phyloP scores from a whole-genome alignment of 1,140 invertebrate species.

The Aphis craccivora region DNA sequence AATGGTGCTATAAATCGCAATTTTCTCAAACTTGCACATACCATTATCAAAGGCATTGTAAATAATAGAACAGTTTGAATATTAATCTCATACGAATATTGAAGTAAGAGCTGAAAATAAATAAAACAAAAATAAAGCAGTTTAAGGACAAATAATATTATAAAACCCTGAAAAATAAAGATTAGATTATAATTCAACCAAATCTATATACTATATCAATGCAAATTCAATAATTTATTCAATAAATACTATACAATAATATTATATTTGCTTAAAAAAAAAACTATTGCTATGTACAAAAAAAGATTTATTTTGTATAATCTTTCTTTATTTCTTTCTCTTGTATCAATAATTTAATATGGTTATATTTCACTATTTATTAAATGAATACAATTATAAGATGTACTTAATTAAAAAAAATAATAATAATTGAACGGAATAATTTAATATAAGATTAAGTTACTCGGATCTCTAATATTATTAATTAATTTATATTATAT shows the following conservation, averaged over 20 bases:
- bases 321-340: neutral
- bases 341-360: neutral
- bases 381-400: neutral
- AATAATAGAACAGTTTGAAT: slow-evolving; percentile 22
- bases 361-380: neutral
- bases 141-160: neutral
- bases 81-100: slow-evolving; percentile 13
- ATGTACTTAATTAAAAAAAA: neutral
- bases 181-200: neutral
- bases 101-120: slow-evolving; percentile 23
- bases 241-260: neutral
- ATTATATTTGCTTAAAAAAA: neutral
- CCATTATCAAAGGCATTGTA: slow-evolving; percentile 47
- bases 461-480: neutral
- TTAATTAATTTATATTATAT: neutral
- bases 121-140: neutral
- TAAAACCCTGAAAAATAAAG: neutral
- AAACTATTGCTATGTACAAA: neutral
- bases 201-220: neutral
- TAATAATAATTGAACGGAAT: neutral
- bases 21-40: slow-evolving; percentile 67
- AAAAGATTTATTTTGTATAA: neutral
- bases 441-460: neutral
- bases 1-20: slow-evolving; percentile 85
- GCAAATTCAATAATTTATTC: neutral